Evolutionary conservation across 2,888 invertebrate genomes (phyloP), one percentile per base, ranked within the genome.

Genomic region (Eutolmus rufibarbis): DNA sequence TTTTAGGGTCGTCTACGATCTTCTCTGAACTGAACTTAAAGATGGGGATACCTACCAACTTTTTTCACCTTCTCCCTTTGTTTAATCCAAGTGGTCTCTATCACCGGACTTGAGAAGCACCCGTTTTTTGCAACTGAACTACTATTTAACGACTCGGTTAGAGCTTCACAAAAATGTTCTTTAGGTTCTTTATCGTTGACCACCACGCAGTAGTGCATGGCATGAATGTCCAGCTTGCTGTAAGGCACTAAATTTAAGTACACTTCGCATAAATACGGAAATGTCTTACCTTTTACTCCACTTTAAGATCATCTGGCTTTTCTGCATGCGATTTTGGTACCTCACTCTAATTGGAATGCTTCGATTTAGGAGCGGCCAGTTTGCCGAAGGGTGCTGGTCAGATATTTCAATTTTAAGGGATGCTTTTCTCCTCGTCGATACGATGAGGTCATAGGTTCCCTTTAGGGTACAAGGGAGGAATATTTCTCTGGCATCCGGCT

Each of bases 261-360:
- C 16, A 34, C 5, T 9, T 12, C n/a, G 51, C 51, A 51, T 84
- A 43, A 86, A 43, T 85, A 78, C 88, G 5, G 14, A 51, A 57
- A 28, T 82, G 8, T 2, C 5, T 89, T 85, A 91, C 91, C 91
- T 91, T 89, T 90, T 91, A 87, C 92, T 92, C 92, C 92, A 93
- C 89, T 93, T 93, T 87, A 93, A 91, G 87, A 92, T 91, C 91
- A 92, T 91, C 89, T 93, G 92, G 66, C 91, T 91, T 89, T 92
- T 92, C 23, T 92, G 91, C 82, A 92, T 91, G n/a, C 92, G 91
- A 90, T 92, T 92, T 89, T 92, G 92, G 46, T 91, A 92, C 87
- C 92, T 91, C 86, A 93, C 91, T 88, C 90, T 90, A 76, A 91
- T 91, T 89, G 91, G 90, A 89, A 91, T 91, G 85, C 92, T 92